phyloP scores from a whole-genome alignment of 2,797 vertebrate species.

The Orientallactaga sibirica region DNA sequence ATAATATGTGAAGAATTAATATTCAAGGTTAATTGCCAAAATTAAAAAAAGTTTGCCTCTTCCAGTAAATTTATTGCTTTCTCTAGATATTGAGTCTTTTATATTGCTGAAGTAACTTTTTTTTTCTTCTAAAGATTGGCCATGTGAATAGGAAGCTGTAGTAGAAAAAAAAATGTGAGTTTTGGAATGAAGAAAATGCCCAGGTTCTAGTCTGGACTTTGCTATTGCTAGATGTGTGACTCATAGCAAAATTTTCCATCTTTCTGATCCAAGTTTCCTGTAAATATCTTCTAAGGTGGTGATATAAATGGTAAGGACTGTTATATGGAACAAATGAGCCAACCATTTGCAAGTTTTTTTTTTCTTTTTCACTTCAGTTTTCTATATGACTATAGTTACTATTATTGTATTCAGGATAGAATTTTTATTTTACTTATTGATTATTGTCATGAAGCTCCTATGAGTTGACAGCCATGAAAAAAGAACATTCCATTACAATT shows the following conservation, averaged over 20 bases:
- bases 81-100: conserved; percentile 54
- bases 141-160: conserved; percentile 54
- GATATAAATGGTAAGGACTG: conserved; percentile 72
- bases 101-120: neutral
- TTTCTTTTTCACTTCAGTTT: neutral
- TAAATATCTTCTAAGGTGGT: conserved; percentile 77
- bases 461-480: conserved; percentile 32
- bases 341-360: conserved; percentile 55
- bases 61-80: conserved; percentile 38
- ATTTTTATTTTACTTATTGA: conserved; percentile 45
- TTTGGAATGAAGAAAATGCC: conserved; percentile 70
- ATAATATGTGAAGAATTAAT: conserved; percentile 30
- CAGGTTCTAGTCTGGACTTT: conserved; percentile 68
- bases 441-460: conserved; percentile 25
- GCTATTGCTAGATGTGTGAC: conserved; percentile 78
- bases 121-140: conserved; percentile 12
- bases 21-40: conserved; percentile 47
- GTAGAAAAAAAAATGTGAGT: conserved; percentile 63
- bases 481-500: neutral
- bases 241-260: conserved; percentile 76
- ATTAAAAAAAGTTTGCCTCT: conserved; percentile 20
- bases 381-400: conserved; percentile 37
- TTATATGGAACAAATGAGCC: conserved; percentile 65
- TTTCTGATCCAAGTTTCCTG: conserved; percentile 77
- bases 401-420: conserved; percentile 57